Percentiles rank a stretch among this genome's conserved stretches.
Conservation (phyloP, 1,140 invertebrate genomes). For the Drosophila bocqueti region DNA sequence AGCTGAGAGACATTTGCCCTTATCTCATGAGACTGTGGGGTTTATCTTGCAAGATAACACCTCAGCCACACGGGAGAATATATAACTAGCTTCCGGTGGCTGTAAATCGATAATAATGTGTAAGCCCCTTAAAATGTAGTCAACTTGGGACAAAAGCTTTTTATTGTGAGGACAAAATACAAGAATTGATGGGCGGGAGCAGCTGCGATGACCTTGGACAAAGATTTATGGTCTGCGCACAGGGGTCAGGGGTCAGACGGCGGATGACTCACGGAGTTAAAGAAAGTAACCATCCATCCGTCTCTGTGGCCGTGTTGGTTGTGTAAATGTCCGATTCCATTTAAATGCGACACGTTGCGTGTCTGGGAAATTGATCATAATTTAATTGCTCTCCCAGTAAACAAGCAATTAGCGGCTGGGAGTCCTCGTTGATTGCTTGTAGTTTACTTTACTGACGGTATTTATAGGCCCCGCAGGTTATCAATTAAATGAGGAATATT, state of each 20-base stretch:
- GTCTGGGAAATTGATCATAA: conserved; percentile 28
- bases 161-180: conserved; percentile 16
- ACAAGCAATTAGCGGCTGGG: conserved; percentile 52
- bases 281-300: neutral
- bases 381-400: conserved; percentile 55
- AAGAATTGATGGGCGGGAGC: conserved; percentile 21
- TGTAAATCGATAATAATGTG: conserved; percentile 17
- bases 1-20: neutral
- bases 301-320: neutral
- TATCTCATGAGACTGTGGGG: conserved; percentile 46
- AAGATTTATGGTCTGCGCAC: conserved; percentile 39
- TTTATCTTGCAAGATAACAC: conserved; percentile 41
- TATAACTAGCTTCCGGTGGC: neutral
- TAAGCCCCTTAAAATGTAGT: conserved; percentile 32
- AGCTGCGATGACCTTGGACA: conserved; percentile 39
- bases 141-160: conserved; percentile 19
- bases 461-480: conserved; percentile 20
- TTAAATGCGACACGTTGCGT: conserved; percentile 49
- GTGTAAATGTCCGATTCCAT: conserved; percentile 27
- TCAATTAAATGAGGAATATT: conserved; percentile 3
- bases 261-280: conserved; percentile 31
- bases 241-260: conserved; percentile 21
- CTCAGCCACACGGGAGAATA: neutral
- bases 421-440: conserved; percentile 16
- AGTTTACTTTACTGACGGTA: conserved; percentile 15